A percentile compares a stretch with the other conserved stretches of the same genome.
phyloP scores from a whole-genome alignment of 2,113 vertebrate genomes.

The Pangasianodon hypophthalmus region DNA sequence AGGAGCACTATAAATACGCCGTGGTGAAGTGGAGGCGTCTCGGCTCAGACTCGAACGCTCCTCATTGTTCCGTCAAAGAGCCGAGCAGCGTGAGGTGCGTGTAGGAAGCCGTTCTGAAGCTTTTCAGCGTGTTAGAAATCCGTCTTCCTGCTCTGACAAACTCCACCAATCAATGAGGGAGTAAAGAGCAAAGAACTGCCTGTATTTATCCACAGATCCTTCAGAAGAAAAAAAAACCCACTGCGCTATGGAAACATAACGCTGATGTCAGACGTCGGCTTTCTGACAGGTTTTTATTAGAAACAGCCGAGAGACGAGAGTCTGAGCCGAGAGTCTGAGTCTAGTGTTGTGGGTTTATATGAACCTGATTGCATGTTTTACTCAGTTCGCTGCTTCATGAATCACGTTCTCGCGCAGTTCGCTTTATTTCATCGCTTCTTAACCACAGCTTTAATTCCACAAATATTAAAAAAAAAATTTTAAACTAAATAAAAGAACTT shows the following conservation, averaged over 20 bases:
- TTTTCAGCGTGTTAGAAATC: not conserved
- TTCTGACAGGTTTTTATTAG: conserved; percentile 16
- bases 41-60: not conserved
- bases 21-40: conserved; percentile 14
- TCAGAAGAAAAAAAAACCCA: not conserved
- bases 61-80: conserved; percentile 37
- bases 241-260: not conserved
- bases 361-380: not conserved
- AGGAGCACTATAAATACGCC: conserved; percentile 5
- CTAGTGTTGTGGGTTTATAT: not conserved
- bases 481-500: too few species aligned
- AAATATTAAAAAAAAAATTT: too few species aligned
- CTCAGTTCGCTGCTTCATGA: not conserved
- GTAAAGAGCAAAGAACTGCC: not conserved
- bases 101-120: not conserved
- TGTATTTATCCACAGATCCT: conserved; percentile 19
- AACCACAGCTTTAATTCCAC: not conserved
- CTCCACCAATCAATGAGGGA: conserved; percentile 21
- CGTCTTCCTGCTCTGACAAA: conserved; percentile 12
- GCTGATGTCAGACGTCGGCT: too few species aligned
- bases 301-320: not conserved
- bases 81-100: not conserved
- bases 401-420: not conserved
- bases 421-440: not conserved
- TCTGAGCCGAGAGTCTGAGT: not conserved